Conservation (phyloP, 2,113 vertebrate species). For the Eulacestoma nigropectus region DNA sequence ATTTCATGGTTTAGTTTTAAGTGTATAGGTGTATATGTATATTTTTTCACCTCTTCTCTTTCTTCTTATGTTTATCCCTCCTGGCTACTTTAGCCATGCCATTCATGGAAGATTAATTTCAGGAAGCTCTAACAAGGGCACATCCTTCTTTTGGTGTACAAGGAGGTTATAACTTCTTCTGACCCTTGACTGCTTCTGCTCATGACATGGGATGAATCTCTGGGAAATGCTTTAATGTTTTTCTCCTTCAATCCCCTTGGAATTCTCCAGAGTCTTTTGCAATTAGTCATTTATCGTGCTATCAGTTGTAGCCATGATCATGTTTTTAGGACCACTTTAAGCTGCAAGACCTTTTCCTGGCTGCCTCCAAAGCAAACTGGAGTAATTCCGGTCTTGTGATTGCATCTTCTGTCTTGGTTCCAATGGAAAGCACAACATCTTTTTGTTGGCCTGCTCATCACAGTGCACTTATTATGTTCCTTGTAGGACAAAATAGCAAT, state of each 20-base stretch:
- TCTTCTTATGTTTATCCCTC: neutral
- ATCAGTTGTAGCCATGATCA: neutral
- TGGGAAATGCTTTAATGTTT: conserved; percentile 27
- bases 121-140: neutral
- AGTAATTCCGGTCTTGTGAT: neutral
- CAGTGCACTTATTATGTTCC: fast-evolving
- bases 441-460: neutral
- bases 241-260: neutral
- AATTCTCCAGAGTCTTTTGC: neutral
- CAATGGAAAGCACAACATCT: neutral
- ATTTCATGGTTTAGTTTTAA: neutral
- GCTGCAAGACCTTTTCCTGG: neutral
- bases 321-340: neutral
- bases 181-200: conserved; percentile 1
- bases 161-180: conserved; percentile 4
- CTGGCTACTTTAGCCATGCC: neutral
- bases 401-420: neutral
- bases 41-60: neutral
- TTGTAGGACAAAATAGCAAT: neutral
- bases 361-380: neutral
- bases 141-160: neutral
- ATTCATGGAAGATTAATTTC: conserved; percentile 26
- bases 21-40: neutral
- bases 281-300: neutral
- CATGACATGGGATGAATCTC: neutral